Conservation (phyloP, 2,797 vertebrate genomes). For the Chiroxiphia lanceolata region DNA sequence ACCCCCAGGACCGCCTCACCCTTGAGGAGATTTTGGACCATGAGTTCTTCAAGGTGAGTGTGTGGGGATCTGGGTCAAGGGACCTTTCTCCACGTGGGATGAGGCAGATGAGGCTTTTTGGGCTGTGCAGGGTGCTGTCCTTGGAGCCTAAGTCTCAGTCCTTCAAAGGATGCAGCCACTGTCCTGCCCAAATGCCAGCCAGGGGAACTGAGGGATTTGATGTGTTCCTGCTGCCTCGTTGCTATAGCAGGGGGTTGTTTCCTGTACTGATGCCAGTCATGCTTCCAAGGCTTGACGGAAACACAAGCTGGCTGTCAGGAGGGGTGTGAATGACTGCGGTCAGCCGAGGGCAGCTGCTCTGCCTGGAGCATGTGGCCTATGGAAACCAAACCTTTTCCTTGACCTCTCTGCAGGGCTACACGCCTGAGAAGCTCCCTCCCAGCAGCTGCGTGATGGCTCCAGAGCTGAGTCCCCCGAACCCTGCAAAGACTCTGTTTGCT, state of each 20-base stretch:
- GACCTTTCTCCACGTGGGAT: neutral
- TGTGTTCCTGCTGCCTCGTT: neutral
- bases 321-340: neutral
- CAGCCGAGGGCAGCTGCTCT: constrained; percentile 3
- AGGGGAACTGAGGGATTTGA: neutral
- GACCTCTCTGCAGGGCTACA: constrained; percentile 83
- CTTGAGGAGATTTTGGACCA: constrained; percentile 95
- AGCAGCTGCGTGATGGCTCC: constrained; percentile 93
- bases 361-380: neutral
- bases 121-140: neutral
- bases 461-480: constrained; percentile 90
- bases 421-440: constrained; percentile 91
- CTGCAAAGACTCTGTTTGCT: constrained; percentile 92
- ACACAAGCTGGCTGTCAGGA: constrained; percentile 23
- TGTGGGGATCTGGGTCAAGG: neutral
- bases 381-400: neutral
- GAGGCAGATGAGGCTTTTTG: neutral
- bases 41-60: constrained; percentile 93
- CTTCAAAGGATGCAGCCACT: neutral
- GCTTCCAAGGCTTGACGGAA: neutral
- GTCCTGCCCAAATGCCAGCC: neutral
- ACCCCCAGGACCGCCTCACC: constrained; percentile 87
- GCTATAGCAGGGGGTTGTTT: neutral
- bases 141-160: neutral
- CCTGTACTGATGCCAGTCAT: neutral